phyloP scores from a whole-genome alignment of 2,797 vertebrate species.

The Schizopygopsis pylzovi region DNA sequence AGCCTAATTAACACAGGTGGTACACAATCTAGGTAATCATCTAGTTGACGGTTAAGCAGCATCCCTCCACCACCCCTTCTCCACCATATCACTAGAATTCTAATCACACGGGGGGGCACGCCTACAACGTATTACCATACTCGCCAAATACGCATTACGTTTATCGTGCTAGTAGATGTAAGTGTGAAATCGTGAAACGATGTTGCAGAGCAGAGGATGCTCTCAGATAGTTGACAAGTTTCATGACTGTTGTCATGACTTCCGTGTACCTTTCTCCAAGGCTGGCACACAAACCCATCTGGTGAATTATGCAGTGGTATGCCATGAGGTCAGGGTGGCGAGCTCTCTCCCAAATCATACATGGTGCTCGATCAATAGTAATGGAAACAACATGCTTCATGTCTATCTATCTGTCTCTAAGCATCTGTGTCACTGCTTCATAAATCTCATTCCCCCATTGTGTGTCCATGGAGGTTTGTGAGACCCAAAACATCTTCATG shows the following conservation, averaged over 20 bases:
- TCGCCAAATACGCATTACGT: too few species aligned
- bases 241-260: conserved; percentile 48
- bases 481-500: conserved; percentile 37
- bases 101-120: too few species aligned
- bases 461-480: conserved; percentile 25
- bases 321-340: conserved; percentile 50
- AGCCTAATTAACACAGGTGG: too few species aligned
- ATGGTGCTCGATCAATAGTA: conserved; percentile 11
- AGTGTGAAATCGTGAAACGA: background rate
- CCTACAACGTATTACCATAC: too few species aligned
- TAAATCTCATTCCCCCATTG: conserved; percentile 30
- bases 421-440: conserved; percentile 45
- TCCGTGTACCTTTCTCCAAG: too few species aligned
- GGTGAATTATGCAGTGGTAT: conserved; percentile 53
- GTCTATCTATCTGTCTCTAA: conserved; percentile 46
- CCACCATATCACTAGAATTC: too few species aligned
- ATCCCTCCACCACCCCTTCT: too few species aligned
- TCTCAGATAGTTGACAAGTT: conserved; percentile 44
- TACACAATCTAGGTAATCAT: too few species aligned
- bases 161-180: too few species aligned
- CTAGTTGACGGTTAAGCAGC: too few species aligned
- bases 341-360: conserved; percentile 49
- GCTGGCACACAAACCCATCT: conserved; percentile 40
- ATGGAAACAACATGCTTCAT: conserved; percentile 51
- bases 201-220: conserved; percentile 51